Conservation (phyloP, 2,113 vertebrate genomes). For the Nothoprocta perdicaria region DNA sequence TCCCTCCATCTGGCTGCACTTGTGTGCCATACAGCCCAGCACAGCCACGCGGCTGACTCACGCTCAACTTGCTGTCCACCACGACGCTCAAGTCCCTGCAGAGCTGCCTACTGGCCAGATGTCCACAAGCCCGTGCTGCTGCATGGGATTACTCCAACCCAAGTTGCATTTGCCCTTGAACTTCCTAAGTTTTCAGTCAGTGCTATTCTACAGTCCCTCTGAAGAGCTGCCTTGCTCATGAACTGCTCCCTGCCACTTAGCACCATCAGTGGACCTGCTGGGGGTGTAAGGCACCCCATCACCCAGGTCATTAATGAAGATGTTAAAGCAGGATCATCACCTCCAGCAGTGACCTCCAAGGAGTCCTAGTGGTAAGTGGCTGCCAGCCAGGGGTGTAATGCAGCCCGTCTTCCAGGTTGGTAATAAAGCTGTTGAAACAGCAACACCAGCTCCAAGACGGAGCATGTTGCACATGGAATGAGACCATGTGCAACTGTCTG, state of each 20-base stretch:
- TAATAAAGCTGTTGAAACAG: too few relatives aligned
- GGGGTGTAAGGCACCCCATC: not conserved
- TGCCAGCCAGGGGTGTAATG: not conserved
- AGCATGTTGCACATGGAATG: not conserved
- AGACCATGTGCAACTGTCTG: rapidly evolving
- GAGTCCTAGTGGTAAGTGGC: not conserved
- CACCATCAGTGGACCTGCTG: not conserved
- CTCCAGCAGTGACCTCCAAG: not conserved
- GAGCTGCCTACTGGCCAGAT: not conserved
- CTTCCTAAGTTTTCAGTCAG: not conserved
- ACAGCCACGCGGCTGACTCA: not conserved
- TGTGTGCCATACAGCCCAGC: not conserved
- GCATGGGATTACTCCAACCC: not conserved
- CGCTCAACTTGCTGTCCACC: not conserved
- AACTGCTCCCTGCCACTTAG: not conserved
- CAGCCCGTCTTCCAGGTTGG: too few relatives aligned
- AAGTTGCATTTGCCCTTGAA: not conserved
- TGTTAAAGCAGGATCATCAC: not conserved
- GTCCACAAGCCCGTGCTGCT: not conserved
- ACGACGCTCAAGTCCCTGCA: not conserved
- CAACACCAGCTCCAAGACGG: too few relatives aligned
- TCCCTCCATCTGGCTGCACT: not conserved
- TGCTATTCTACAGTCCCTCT: not conserved
- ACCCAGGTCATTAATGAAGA: not conserved
- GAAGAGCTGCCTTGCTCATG: not conserved